Evolutionary conservation across 2,113 vertebrate species (phyloP).

Genomic region (Phyllostomus hastatus): DNA sequence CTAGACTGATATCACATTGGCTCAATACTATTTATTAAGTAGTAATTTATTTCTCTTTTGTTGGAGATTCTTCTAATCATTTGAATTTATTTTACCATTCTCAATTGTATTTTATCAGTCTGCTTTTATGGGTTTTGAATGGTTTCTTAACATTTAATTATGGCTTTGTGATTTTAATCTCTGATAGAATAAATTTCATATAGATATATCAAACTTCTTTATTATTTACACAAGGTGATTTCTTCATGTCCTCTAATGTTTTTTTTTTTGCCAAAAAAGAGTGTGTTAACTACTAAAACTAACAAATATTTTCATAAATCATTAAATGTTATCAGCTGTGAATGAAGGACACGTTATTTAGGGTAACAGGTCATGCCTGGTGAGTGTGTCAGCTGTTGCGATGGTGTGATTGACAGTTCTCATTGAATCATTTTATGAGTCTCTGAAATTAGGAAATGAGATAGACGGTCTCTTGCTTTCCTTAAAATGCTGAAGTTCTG

Average conservation of each 20-base stretch:
- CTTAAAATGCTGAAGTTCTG: not conserved
- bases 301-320: not conserved
- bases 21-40: slow-evolving; percentile 1
- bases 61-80: not conserved
- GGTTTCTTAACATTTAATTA: slow-evolving; percentile 27
- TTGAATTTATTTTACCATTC: slow-evolving; percentile 3
- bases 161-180: slow-evolving; percentile 39
- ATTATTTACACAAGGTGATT: not conserved
- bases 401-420: not conserved
- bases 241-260: not conserved
- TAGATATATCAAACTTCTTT: not conserved
- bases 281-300: not conserved
- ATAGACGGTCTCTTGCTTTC: not conserved
- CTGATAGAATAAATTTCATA: not conserved
- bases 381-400: not conserved
- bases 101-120: not conserved
- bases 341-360: not conserved
- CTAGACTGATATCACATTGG: not conserved
- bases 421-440: not conserved
- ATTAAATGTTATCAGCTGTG: not conserved
- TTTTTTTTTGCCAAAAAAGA: not conserved
- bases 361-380: not conserved
- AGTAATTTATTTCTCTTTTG: slow-evolving; percentile 46
- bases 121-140: not conserved
- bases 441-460: slow-evolving; percentile 7